Percentiles rank a stretch among this genome's conserved stretches.
These are phyloP conservation scores for Kryptolebias ocellatus DNA, from an alignment of 2,797 vertebrate species.

Conservation along the genomic window DNA sequence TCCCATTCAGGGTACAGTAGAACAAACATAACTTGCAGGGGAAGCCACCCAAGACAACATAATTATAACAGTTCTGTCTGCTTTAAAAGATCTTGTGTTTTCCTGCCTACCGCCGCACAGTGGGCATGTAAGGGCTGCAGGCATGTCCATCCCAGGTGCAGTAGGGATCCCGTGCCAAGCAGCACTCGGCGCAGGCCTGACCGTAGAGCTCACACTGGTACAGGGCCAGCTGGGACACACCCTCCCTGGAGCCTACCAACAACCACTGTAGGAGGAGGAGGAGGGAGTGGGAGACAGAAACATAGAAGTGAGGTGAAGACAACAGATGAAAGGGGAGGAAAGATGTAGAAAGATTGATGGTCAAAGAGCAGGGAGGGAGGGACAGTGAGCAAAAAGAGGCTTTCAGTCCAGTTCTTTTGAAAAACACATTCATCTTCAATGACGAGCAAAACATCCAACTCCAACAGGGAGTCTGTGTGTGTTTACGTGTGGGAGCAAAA, in stretches of 20 bases:
- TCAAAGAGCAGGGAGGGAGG: not conserved
- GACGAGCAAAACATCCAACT: constrained; percentile 35
- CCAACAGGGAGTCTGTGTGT: not conserved
- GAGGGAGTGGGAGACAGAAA: not conserved
- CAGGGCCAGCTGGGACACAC: constrained; percentile 85
- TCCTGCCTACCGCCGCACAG: constrained; percentile 65
- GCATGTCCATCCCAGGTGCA: constrained; percentile 89
- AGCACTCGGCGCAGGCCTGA: constrained; percentile 88
- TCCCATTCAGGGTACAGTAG: not conserved
- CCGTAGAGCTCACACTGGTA: constrained; percentile 90
- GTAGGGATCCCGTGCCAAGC: constrained; percentile 89
- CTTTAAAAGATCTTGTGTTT: not conserved
- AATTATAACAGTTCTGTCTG: constrained; percentile 8
- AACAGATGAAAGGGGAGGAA: not conserved
- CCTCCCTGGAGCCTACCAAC: constrained; percentile 83
- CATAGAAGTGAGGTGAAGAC: constrained; percentile 6
- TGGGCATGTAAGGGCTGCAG: constrained; percentile 84
- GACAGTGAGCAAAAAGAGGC: constrained; percentile 7
- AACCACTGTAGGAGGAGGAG: constrained; percentile 75
- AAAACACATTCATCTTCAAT: constrained; percentile 24
- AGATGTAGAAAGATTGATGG: not conserved
- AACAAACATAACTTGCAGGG: no score
- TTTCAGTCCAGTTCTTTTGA: constrained; percentile 26
- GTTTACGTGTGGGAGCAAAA: constrained; percentile 5
- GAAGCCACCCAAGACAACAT: not conserved